These are phyloP conservation scores for Zalophus californianus DNA, from an alignment of 2,797 vertebrate species.

Conservation along the genomic window DNA sequence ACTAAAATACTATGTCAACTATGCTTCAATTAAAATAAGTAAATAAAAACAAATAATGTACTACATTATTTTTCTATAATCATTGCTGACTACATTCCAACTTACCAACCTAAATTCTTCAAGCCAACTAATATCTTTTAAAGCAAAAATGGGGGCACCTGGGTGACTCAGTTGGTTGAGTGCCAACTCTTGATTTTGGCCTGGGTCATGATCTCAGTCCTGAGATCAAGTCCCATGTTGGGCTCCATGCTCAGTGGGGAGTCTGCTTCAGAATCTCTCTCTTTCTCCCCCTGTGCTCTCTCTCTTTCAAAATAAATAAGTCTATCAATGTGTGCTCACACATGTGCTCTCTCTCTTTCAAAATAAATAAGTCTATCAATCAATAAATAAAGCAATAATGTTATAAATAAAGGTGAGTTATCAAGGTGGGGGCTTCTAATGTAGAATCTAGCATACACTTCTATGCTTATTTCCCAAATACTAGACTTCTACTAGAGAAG, in stretches of 20 bases:
- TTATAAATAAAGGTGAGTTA: neutral
- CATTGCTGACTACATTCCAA: neutral
- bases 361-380: neutral
- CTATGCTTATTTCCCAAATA: neutral
- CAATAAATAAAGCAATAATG: neutral
- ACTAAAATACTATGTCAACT: neutral
- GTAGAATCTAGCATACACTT: neutral
- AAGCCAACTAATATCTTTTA: neutral
- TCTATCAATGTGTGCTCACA: neutral
- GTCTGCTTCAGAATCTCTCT: neutral
- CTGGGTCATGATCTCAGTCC: neutral
- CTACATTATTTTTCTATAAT: neutral
- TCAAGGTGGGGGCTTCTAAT: neutral
- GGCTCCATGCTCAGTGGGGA: neutral
- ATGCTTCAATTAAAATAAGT: neutral
- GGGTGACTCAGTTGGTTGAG: neutral
- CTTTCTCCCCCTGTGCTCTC: neutral
- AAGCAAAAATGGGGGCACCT: neutral
- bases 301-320: neutral
- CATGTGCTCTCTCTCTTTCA: neutral
- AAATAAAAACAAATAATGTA: neutral
- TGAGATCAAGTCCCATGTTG: neutral
- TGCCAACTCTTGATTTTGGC: neutral
- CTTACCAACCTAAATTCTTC: neutral
- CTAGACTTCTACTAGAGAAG: neutral